A percentile compares a stretch with the other conserved stretches of the same genome.
Conservation (phyloP, 1,140 invertebrate genomes). For the Lanistes nyassanus region DNA sequence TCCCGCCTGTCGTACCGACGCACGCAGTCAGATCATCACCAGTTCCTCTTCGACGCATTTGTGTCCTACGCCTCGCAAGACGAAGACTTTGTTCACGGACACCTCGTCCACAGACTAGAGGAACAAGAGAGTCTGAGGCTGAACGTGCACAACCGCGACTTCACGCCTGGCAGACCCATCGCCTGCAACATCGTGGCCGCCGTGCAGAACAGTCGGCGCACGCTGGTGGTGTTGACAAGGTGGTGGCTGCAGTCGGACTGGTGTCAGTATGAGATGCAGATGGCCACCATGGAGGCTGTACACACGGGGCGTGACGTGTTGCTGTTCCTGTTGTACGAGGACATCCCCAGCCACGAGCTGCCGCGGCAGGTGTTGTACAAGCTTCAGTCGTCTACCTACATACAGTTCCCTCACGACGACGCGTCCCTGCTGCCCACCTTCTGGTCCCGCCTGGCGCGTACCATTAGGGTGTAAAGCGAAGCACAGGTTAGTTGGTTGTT, state of each 20-base stretch:
- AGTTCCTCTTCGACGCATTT: slow-evolving; percentile 43
- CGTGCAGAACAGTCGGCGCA: slow-evolving; percentile 73
- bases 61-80: slow-evolving; percentile 43
- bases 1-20: slow-evolving; percentile 21
- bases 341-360: slow-evolving; percentile 31
- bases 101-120: slow-evolving; percentile 33
- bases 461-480: too few relatives aligned
- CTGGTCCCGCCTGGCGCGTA: slow-evolving; percentile 30
- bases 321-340: slow-evolving; percentile 40
- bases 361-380: slow-evolving; percentile 39
- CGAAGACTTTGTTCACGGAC: slow-evolving; percentile 29
- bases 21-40: background rate
- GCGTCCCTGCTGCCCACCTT: slow-evolving; percentile 30
- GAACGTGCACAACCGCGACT: slow-evolving; percentile 51
- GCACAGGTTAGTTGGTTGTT: too few relatives aligned
- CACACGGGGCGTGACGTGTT: slow-evolving; percentile 41
- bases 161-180: slow-evolving; percentile 63
- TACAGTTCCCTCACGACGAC: slow-evolving; percentile 37
- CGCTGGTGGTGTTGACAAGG: slow-evolving; percentile 74
- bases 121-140: slow-evolving; percentile 26
- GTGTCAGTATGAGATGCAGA: slow-evolving; percentile 76
- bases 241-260: slow-evolving; percentile 75
- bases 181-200: slow-evolving; percentile 73
- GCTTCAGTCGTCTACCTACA: slow-evolving; percentile 37
- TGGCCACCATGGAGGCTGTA: slow-evolving; percentile 48